Base-by-base conservation (phyloP, 2,888 invertebrate genomes). In the Drosophila quinaria region DNA sequence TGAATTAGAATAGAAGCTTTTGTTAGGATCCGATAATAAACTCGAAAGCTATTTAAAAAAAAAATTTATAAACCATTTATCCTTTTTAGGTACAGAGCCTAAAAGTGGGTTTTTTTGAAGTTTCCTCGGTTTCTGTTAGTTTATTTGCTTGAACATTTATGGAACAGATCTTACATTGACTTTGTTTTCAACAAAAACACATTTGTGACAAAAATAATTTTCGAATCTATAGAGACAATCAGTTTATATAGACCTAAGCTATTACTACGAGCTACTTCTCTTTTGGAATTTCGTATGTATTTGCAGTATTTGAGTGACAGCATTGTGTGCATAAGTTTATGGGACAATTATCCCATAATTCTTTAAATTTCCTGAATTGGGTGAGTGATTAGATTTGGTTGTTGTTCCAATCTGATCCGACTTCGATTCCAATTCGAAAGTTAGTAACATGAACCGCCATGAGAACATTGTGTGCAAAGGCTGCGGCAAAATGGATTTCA, bases 381-480 rank as follows among this genome's bases (percentile, higher is more conserved):
- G 72, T 68, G 55, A 75, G 72, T 51, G 0, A 19, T 19, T 19
- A 13, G 42, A 22, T 19, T 11, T 22, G 13, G 10, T 15, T 33
- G 35, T 37, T 25, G 19, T 4, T n/a, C 29, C 10, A 17, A 19
- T 17, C 46, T 15, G 39, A 11, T 25, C 29, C 29, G 29, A 29
- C 8, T 29, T 6, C 25, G 4, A 19, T 19, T 59, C 4, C 11
- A 6, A 29, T 29, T 29, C 29, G 29, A 37, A 31, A 56, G 52
- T 37, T 31, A 33, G 1, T 9, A 65, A 17, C 19, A 86, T 87
- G 86, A 83, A 83, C 35, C 75, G 74, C 41, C 86, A 86, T 61
- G 81, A 80, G 50, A 80, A 76, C 22, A 49, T 83, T 51, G 66
- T 71, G 9, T 86, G 86, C 67, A 65, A 49, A 29, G 80, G 87